These are phyloP conservation scores for Paradisaea rubra DNA, from an alignment of 2,113 vertebrate genomes.

Conservation along the genomic window DNA sequence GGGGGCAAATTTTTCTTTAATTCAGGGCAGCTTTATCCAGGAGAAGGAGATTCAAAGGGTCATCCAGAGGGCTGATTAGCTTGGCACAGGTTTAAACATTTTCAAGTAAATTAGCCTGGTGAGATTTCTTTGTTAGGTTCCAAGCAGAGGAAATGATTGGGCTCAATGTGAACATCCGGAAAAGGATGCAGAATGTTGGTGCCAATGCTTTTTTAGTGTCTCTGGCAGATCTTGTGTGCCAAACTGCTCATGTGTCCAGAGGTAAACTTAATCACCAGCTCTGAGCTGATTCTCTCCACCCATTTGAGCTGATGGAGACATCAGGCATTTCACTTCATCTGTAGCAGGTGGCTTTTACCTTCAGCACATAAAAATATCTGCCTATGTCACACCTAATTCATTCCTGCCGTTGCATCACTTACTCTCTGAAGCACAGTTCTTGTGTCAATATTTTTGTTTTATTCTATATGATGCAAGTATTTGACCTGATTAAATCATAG, in stretches of 20 bases:
- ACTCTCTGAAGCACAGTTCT: not conserved
- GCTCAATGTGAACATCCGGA: not conserved
- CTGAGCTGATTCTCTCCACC: not conserved
- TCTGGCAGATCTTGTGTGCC: not conserved
- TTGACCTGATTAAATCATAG: not conserved
- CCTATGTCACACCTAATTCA: not conserved
- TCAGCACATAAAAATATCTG: not conserved
- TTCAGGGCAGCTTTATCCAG: not conserved
- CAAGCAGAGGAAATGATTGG: not conserved
- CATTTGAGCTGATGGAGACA: not conserved
- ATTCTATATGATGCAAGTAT: not conserved
- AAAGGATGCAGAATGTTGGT: not conserved
- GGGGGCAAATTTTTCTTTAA: not conserved
- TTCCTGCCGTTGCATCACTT: not conserved
- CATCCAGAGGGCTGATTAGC: not conserved
- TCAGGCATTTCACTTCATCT: not conserved
- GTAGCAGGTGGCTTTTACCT: not conserved
- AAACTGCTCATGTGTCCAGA: not conserved
- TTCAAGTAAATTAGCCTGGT: constrained; percentile 5
- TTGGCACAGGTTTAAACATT: not conserved
- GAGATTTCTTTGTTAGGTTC: not conserved
- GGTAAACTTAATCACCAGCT: not conserved
- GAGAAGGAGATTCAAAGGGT: not conserved
- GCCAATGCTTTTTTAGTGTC: not conserved
- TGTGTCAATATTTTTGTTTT: not conserved